Evolutionary conservation across 2,797 vertebrate species (phyloP), one percentile per base, ranked within the genome.

Genomic region (Mionectes olivaceus): DNA sequence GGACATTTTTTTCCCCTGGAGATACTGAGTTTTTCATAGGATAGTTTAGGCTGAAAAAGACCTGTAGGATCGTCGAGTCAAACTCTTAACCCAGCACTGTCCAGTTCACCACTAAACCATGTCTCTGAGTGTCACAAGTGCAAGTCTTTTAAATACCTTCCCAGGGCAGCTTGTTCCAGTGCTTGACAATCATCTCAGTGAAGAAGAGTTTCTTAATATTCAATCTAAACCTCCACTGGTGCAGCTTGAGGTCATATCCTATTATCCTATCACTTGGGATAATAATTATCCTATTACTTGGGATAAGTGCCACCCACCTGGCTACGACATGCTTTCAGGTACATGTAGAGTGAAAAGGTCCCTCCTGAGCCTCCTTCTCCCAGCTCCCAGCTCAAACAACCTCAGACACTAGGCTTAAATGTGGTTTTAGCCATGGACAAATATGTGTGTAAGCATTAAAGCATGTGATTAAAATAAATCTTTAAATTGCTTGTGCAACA

Each of bases 301-400:
- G 16, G 30, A 55, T 22, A 57, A 69, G 6, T 2, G 1, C 1
- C 9, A 2, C 4, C 11, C 32, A 65, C 32, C 7, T 7, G 2
- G 5, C 30, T 64, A 64, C 22, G 64, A 6, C 4, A 21, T 18
- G 8, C 8, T 71, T 77, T 65, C 64, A 59, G 39, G 39, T 10
- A 35, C 33, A 35, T 21, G 8, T 6, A 33, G 33, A 43, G 33
- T 25, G 10, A 13, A 25, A 52, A 35, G 18, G 8, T 35, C 24
- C 10, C 8, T 11, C 7, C 16, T 22, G 25, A 56, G 15, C 24
- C 24, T 39, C 21, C 22, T 75, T 56, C 35, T 35, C 35, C 35
- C 35, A 35, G 35, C 44, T 64, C 32, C 28, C 32, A 64, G 11
- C 9, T 46, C 35, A 27, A 77, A 33, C 25, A 53, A 53, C 13